Evolutionary conservation across 1,140 invertebrate genomes (phyloP), one percentile per base, ranked within the genome.

Genomic region (Oryzaephilus surinamensis): DNA sequence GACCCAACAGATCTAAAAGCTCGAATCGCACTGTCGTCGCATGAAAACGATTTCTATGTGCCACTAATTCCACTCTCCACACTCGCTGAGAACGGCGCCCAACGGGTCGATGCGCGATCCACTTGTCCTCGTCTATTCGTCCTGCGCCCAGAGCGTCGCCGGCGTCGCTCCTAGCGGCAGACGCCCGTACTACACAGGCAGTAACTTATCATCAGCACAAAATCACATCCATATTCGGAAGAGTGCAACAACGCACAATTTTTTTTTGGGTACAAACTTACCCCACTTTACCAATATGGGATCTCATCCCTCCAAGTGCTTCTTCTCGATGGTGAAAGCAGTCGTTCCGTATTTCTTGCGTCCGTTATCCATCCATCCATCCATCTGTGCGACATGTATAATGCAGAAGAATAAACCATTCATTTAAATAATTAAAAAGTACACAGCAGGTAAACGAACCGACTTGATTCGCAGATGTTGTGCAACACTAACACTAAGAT

Each of bases 401-500:
- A 50, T 56, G 45, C 52, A 51, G 43, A 56, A 47, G 46, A 52
- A 51, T 46, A 48, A 55, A 52, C 45, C 48, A 43, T 50, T 53
- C 51, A 53, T 57, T 57, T 57, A 51, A 57, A 57, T 55, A 54
- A 57, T 55, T 57, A 57, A 55, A 57, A 57, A 53, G 50, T 52
- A 53, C 43, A 54, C 51, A 54, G 51, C 52, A 48, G 50, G 50
- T 52, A 50, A 52, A 52, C 48, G 51, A 52, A 52, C 51, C 41
- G 43, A 41, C 32, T 45, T 49, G 49, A 45, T 48, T 46, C 37
- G 30, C 47, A 50, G 51, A 39, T 50, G 51, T 38, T 43, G 46
- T 42, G 20, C 36, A 40, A 28, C 41, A 29, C 29, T 13, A 24
- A 27, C 31, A 39, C 16, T 43, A 38, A 55, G 44, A 48, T 45